Percentiles rank a stretch among this genome's conserved stretches.
Evolutionary conservation across 2,113 vertebrate genomes (phyloP).

Genomic region (Ahaetulla prasina): DNA sequence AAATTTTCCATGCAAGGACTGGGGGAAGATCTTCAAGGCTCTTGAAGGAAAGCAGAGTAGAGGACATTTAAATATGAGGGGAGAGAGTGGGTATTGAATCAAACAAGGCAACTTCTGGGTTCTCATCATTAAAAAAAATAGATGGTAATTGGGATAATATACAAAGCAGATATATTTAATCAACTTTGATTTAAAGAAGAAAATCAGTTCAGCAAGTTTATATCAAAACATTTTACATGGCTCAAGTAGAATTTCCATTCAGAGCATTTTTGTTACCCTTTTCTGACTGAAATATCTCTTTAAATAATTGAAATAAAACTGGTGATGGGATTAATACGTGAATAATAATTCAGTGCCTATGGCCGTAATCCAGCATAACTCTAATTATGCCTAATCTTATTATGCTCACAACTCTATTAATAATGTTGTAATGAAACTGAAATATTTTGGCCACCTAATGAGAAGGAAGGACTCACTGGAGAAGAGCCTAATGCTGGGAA

Average conservation of each 20-base stretch:
- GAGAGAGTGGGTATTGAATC: not conserved
- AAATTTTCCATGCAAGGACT: not conserved
- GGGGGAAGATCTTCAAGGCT: not conserved
- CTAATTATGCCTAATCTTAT: not conserved
- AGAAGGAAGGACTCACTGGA: no score
- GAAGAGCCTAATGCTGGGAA: no score
- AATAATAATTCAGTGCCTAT: not conserved
- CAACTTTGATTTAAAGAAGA: not conserved
- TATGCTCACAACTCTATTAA: not conserved
- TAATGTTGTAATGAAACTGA: not conserved
- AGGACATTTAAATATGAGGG: not conserved
- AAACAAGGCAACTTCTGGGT: not conserved
- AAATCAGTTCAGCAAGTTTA: conserved; percentile 32
- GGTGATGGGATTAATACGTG: not conserved
- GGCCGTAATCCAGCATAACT: not conserved
- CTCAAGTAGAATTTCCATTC: conserved; percentile 45
- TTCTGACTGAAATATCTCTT: conserved; percentile 18
- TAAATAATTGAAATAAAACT: not conserved
- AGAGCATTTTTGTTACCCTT: conserved; percentile 31
- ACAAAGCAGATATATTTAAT: not conserved
- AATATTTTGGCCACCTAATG: no score
- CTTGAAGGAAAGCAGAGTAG: not conserved
- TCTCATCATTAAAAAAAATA: not conserved
- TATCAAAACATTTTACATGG: conserved; percentile 43
- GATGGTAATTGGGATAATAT: conserved; percentile 8